Evolutionary conservation across 2,888 invertebrate genomes (phyloP).

Genomic region (Blastobasis lacticolella): DNA sequence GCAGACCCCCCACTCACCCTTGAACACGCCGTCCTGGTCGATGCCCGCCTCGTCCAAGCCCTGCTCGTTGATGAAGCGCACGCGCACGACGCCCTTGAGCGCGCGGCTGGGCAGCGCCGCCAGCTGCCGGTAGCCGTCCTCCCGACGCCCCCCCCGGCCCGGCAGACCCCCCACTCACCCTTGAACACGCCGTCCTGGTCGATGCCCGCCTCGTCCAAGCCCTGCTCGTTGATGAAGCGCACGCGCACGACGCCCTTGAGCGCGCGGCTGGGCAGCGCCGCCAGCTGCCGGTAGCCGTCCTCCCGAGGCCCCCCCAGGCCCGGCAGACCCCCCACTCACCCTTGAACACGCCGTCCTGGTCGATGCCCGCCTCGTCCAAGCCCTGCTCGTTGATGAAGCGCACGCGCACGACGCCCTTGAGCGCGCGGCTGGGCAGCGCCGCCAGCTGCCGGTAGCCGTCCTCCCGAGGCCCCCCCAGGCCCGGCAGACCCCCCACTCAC

Average conservation of each 20-base stretch:
- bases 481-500: too few relatives aligned
- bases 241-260: slow-evolving; percentile 96
- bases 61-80: slow-evolving; percentile 97
- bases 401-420: slow-evolving; percentile 96
- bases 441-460: slow-evolving; percentile 98
- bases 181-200: slow-evolving; percentile 99
- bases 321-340: too few relatives aligned
- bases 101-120: slow-evolving; percentile 89
- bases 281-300: slow-evolving; percentile 98
- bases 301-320: slow-evolving; percentile 86
- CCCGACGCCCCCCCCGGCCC: slow-evolving; percentile 86
- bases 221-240: slow-evolving; percentile 97
- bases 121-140: slow-evolving; percentile 98
- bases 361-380: slow-evolving; percentile 99
- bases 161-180: too few relatives aligned
- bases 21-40: slow-evolving; percentile 99
- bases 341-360: slow-evolving; percentile 98
- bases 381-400: slow-evolving; percentile 98
- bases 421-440: slow-evolving; percentile 86
- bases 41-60: slow-evolving; percentile 99
- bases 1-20: too few relatives aligned
- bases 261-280: slow-evolving; percentile 87
- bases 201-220: slow-evolving; percentile 99
- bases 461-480: too few relatives aligned
- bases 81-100: slow-evolving; percentile 94